Evolutionary conservation across 2,888 invertebrate species (phyloP).

Genomic region (Metacarcinus magister): DNA sequence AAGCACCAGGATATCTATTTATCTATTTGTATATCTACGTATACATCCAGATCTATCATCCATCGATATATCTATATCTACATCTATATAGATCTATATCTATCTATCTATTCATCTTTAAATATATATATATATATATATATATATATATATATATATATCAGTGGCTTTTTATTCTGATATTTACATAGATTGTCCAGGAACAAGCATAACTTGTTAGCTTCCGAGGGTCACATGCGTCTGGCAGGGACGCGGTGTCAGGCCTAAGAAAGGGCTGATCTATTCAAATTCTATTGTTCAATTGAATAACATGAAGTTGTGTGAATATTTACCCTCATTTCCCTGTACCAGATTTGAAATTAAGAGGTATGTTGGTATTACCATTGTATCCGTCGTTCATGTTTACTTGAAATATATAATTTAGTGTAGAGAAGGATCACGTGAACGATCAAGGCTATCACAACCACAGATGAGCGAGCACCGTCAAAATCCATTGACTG

Average conservation of each 20-base stretch:
- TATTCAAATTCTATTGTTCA: background rate
- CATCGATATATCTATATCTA: slow-evolving; percentile 33
- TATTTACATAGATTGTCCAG: background rate
- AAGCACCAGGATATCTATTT: too few species aligned
- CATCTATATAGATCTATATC: background rate
- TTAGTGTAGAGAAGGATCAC: background rate
- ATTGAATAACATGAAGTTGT: background rate
- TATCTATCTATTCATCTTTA: background rate
- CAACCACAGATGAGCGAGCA: slow-evolving; percentile 1
- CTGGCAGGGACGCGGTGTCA: background rate
- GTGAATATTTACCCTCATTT: background rate
- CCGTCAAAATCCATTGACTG: background rate
- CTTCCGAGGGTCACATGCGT: background rate
- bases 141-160: slow-evolving; percentile 45
- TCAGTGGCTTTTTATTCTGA: background rate
- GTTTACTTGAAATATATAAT: background rate
- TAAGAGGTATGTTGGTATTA: background rate
- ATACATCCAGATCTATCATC: too few species aligned
- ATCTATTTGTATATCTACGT: too few species aligned
- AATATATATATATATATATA: slow-evolving; percentile 31
- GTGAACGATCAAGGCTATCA: background rate
- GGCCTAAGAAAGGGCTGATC: background rate
- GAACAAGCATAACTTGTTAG: background rate
- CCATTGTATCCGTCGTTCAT: background rate
- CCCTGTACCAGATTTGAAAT: background rate